Evolutionary conservation across 2,113 vertebrate species (phyloP), one percentile per base, ranked within the genome.

Genomic region (Tachysurus fulvidraco): DNA sequence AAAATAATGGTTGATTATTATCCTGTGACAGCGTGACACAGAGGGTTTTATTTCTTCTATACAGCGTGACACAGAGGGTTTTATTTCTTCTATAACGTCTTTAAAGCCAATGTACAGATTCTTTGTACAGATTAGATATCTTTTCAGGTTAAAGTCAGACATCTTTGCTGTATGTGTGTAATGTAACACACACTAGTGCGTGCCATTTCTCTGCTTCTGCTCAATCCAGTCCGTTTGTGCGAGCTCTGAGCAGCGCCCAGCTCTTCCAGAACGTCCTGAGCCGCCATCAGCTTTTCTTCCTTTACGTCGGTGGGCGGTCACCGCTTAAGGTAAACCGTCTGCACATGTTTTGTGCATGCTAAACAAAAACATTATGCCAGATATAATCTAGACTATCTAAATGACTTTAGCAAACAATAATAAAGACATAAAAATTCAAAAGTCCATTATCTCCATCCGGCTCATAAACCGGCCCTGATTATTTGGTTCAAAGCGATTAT

Each of bases 251-350:
- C 83, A 97, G 96, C 88, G 93, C 93, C 78, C 95, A 96, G 89
- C 95, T 99, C 91, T 99, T 99, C 84, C 97, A 97, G 25, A 96
- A 98, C 23, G 94, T 96, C n/a, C 94, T 94, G 76, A 96, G 92
- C 76, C 95, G 94, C 17, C 96, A 98, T 80, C 92, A 91, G 55
- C 95, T 99, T 23, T 93, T 99, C 92, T 97, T 98, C 88, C 94
- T 99, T 44, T 99, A 99, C 78, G 87, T 99, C 74, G 98, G 98
- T 88, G 96, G 97, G 83, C 96, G 97, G 83, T 98, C 98, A 78
- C 94, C 94, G 19, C 95, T 99, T 55, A 99, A 98, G 97, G 98
- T 97, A 92, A 87, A n/a, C 21, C 30, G 8, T 92, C 88, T 7
- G 46, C 16, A 77, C 55, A 52, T 2, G 2, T 23, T 54, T 50